These are phyloP conservation scores for Drosophila neotestacea DNA, from an alignment of 2,888 invertebrate genomes.

Conservation along the genomic window DNA sequence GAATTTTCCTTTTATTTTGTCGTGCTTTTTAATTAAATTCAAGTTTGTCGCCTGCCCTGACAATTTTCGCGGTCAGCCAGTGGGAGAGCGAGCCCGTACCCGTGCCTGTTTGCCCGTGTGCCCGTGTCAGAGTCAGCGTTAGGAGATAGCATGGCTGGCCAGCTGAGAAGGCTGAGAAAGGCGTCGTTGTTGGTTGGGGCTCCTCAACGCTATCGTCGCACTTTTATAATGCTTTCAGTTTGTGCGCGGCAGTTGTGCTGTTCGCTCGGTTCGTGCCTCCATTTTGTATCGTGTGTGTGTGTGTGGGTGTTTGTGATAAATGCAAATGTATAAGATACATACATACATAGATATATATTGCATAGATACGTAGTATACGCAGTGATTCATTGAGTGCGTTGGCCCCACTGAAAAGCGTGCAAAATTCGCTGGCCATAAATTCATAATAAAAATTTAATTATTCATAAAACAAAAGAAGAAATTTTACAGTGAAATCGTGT, in stretches of 20 bases:
- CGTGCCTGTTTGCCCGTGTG: neutral
- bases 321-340: conserved; percentile 35
- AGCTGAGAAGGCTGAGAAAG: conserved; percentile 28
- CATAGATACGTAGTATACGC: conserved; percentile 24
- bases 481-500: conserved; percentile 1
- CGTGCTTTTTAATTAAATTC: conserved; percentile 69
- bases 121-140: neutral
- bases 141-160: conserved; percentile 57
- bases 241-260: conserved; percentile 69
- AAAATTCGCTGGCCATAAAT: conserved; percentile 13
- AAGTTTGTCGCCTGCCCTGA: conserved; percentile 72
- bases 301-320: conserved; percentile 46
- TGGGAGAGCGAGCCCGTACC: conserved; percentile 12
- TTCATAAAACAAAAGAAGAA: conserved; percentile 1
- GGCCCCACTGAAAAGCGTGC: conserved; percentile 57
- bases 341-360: conserved; percentile 28
- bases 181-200: conserved; percentile 23
- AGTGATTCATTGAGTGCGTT: conserved; percentile 78
- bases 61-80: conserved; percentile 72
- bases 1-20: conserved; percentile 38
- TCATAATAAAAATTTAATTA: conserved; percentile 3
- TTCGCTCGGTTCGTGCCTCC: conserved; percentile 68
- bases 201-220: conserved; percentile 41
- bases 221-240: conserved; percentile 53
- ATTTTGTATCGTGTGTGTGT: conserved; percentile 49